Evolutionary conservation across 92 coral and sea anemone genomes (phyloP).

Genomic region (Virgularia gustaviana): DNA sequence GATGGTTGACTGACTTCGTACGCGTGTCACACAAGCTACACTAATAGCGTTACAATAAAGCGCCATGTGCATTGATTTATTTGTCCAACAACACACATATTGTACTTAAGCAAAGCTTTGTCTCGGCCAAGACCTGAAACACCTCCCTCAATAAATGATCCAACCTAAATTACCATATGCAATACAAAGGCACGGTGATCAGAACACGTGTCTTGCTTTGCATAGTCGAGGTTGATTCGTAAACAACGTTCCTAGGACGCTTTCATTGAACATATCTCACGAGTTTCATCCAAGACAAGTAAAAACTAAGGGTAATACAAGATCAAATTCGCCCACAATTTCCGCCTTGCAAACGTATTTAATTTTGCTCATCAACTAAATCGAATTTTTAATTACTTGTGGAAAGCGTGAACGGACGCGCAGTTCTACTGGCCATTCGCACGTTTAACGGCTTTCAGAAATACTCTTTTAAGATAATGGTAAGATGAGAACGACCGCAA

Average conservation of each 20-base stretch:
- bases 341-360: neutral
- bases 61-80: conserved; percentile 23
- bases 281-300: neutral
- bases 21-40: too few relatives aligned
- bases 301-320: neutral
- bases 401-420: too few relatives aligned
- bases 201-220: conserved; percentile 29
- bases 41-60: conserved; percentile 1
- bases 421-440: too few relatives aligned
- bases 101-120: conserved; percentile 15
- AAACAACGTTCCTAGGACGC: conserved; percentile 3
- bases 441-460: conserved; percentile 2
- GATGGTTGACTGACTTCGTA: too few relatives aligned
- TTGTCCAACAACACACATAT: neutral
- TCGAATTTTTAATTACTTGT: conserved; percentile 7
- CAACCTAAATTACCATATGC: conserved; percentile 24
- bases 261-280: neutral
- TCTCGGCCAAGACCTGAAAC: neutral
- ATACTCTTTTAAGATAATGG: conserved; percentile 12
- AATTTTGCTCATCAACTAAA: too few relatives aligned
- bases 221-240: conserved; percentile 26
- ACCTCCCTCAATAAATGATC: conserved; percentile 19
- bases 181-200: conserved; percentile 23
- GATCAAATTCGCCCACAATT: neutral
- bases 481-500: conserved; percentile 14